A percentile compares a stretch with the other conserved stretches of the same genome.
Evolutionary conservation across 2,888 invertebrate species (phyloP).

Genomic region (Notocelia uddmanniana): DNA sequence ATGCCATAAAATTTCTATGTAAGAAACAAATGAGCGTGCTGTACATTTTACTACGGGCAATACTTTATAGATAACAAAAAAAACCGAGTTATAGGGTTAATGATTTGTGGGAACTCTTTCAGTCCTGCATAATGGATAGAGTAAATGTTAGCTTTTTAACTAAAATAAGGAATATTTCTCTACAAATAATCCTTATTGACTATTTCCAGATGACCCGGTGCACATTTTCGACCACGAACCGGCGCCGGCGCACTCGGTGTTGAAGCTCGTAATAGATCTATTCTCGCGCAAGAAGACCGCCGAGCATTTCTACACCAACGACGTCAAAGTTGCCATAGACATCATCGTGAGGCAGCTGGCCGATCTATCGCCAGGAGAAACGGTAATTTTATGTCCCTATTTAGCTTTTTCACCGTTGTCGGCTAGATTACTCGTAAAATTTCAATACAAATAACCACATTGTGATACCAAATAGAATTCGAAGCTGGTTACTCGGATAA

Average conservation of each 20-base stretch:
- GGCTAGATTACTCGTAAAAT: neutral
- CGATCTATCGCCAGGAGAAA: constrained; percentile 95
- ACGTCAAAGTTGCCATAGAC: constrained; percentile 96
- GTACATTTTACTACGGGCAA: too few species aligned
- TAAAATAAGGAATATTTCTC: too few species aligned
- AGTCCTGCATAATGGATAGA: too few species aligned
- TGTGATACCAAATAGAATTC: neutral
- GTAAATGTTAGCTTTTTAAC: too few species aligned
- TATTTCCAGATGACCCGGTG: constrained; percentile 92
- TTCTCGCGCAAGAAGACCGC: constrained; percentile 93
- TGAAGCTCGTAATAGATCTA: constrained; percentile 95
- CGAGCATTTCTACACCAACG: constrained; percentile 96
- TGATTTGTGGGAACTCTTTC: too few species aligned
- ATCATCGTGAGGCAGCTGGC: constrained; percentile 96
- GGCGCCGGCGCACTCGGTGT: constrained; percentile 92
- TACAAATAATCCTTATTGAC: too few species aligned
- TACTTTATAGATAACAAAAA: too few species aligned
- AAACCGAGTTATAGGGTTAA: too few species aligned
- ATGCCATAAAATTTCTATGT: too few species aligned
- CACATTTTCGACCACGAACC: constrained; percentile 94
- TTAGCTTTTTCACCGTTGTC: neutral
- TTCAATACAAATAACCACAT: neutral
- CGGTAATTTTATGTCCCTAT: constrained; percentile 75
- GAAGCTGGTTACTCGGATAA: neutral
- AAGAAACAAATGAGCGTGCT: too few species aligned